Evolutionary conservation across 2,797 vertebrate species (phyloP).

Genomic region (Tolypeutes matacus): DNA sequence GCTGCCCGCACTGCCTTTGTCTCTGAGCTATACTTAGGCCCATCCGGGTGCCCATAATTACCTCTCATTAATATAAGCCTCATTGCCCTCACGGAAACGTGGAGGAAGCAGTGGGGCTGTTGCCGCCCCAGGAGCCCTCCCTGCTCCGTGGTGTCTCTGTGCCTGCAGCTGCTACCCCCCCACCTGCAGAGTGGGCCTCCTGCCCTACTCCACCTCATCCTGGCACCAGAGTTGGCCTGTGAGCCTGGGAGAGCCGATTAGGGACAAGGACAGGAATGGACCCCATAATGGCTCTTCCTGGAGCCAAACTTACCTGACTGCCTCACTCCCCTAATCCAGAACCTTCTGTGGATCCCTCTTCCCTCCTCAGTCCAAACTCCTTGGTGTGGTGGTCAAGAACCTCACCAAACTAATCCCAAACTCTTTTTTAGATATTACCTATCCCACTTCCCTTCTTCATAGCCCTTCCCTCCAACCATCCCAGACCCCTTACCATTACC

Average conservation of each 20-base stretch:
- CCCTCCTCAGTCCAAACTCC: constrained; percentile 9
- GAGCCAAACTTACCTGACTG: not conserved
- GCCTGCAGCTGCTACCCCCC: not conserved
- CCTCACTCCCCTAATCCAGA: not conserved
- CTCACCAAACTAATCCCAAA: not conserved
- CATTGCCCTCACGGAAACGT: constrained; percentile 77
- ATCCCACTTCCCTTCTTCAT: constrained; percentile 7
- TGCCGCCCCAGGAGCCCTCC: constrained; percentile 42
- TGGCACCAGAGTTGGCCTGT: not conserved
- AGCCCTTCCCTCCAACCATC: not conserved
- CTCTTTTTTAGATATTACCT: not conserved
- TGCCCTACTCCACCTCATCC: not conserved
- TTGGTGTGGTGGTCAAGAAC: not conserved
- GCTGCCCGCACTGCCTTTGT: constrained; percentile 73
- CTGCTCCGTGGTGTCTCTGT: not conserved
- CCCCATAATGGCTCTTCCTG: constrained; percentile 13
- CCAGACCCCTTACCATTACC: not conserved
- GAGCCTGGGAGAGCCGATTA: not conserved
- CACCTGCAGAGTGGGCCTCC: not conserved
- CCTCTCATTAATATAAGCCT: constrained; percentile 87
- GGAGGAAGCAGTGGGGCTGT: constrained; percentile 71
- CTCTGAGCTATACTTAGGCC: constrained; percentile 82
- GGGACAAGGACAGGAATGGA: constrained; percentile 20
- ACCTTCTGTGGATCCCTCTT: constrained; percentile 1
- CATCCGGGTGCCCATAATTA: constrained; percentile 84